Percentiles rank a stretch among this genome's conserved stretches.
Conservation (phyloP, 92 coral and sea anemone species). For the Zoanthus sansibaricus region DNA sequence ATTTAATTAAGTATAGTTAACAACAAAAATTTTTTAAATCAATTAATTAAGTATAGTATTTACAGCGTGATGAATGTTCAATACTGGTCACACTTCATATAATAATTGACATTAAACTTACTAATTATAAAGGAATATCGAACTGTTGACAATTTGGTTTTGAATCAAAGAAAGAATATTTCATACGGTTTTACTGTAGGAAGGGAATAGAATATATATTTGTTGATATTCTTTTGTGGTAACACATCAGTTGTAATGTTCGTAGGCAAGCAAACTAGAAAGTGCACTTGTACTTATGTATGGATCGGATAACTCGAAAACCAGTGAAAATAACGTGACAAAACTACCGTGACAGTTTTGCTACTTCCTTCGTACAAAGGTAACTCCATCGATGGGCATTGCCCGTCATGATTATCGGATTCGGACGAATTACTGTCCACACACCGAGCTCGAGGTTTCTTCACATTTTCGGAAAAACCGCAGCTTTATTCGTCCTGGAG, state of each 20-base stretch:
- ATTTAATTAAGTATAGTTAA: no score
- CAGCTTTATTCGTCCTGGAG: neutral
- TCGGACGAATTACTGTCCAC: neutral
- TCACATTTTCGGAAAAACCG: conserved; percentile 20
- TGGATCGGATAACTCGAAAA: conserved; percentile 55
- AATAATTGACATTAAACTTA: no score
- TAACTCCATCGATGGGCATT: neutral
- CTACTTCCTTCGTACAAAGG: conserved; percentile 48
- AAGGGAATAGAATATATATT: no score
- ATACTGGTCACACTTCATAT: no score
- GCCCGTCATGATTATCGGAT: neutral
- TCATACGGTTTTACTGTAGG: no score
- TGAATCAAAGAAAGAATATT: no score
- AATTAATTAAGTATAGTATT: no score
- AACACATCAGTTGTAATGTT: conserved; percentile 18
- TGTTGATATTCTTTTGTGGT: neutral
- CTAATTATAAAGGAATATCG: no score
- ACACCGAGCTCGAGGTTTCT: neutral
- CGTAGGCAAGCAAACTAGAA: conserved; percentile 44
- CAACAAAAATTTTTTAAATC: no score
- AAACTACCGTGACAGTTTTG: conserved; percentile 51
- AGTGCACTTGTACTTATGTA: conserved; percentile 60
- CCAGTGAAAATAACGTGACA: conserved; percentile 66
- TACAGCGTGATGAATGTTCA: no score
- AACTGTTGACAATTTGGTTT: no score